Percentiles rank a stretch among this genome's conserved stretches.
Evolutionary conservation across 2,797 vertebrate genomes (phyloP).

Genomic region (Falco rusticolus): DNA sequence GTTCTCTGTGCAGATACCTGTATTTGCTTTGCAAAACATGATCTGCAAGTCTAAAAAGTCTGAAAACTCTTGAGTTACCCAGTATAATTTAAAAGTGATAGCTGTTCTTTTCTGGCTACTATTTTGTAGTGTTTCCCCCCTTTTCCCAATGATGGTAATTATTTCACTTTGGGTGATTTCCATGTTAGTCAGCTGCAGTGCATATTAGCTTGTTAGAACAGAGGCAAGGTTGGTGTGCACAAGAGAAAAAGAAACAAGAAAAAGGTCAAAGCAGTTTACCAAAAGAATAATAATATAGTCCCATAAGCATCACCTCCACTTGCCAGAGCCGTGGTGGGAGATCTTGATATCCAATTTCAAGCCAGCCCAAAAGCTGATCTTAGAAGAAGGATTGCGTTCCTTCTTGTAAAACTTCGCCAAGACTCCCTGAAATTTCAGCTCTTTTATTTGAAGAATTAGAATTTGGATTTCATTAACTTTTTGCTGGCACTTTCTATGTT

Average conservation of each 20-base stretch:
- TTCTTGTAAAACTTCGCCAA: background rate
- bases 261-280: background rate
- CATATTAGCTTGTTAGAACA: background rate
- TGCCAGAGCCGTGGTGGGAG: background rate
- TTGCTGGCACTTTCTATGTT: background rate
- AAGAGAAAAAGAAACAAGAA: background rate
- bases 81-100: background rate
- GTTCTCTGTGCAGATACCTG: background rate
- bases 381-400: background rate
- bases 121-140: background rate
- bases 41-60: background rate
- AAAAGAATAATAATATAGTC: background rate
- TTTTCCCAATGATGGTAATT: fast-evolving
- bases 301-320: background rate
- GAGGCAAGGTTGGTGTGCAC: background rate
- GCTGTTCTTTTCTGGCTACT: background rate
- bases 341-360: background rate
- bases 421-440: background rate
- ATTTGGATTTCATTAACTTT: background rate
- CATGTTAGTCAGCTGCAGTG: background rate
- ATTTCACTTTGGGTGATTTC: background rate
- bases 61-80: background rate
- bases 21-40: background rate
- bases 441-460: background rate
- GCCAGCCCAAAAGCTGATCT: background rate